Evolutionary conservation across 2,113 vertebrate species (phyloP).

Genomic region (Chamaea fasciata): DNA sequence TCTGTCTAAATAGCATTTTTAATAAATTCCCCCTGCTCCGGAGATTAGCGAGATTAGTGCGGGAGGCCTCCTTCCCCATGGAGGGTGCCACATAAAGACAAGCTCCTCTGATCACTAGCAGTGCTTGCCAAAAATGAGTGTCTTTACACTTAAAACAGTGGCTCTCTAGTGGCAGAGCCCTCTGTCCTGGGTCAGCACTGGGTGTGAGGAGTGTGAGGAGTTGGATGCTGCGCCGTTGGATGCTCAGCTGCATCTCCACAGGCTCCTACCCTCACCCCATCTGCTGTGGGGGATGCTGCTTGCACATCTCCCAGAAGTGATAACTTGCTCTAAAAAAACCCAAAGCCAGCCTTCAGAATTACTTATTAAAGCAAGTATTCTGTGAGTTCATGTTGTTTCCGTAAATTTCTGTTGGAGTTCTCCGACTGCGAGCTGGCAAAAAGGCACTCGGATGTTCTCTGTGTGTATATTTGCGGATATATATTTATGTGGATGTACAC

Average conservation of each 20-base stretch:
- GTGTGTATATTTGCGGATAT: not conserved
- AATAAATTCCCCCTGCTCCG: conserved; percentile 10
- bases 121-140: not conserved
- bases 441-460: not conserved
- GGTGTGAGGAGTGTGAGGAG: not conserved
- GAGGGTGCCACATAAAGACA: not conserved
- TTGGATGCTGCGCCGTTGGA: not conserved
- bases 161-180: not conserved
- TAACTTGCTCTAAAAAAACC: not conserved
- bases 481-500: not conserved
- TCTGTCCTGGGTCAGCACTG: not conserved
- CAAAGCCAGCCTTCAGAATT: not conserved
- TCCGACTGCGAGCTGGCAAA: not conserved
- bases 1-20: conserved; percentile 17
- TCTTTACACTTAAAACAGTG: not conserved
- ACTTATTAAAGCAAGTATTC: not conserved
- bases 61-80: not conserved
- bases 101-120: not conserved
- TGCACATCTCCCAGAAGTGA: not conserved
- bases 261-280: not conserved
- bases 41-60: not conserved
- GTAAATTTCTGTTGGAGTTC: not conserved
- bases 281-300: not conserved
- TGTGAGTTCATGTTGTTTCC: not conserved
- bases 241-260: not conserved